phyloP scores from a whole-genome alignment of 2,113 vertebrate genomes.

The Megaceryle torquata region DNA sequence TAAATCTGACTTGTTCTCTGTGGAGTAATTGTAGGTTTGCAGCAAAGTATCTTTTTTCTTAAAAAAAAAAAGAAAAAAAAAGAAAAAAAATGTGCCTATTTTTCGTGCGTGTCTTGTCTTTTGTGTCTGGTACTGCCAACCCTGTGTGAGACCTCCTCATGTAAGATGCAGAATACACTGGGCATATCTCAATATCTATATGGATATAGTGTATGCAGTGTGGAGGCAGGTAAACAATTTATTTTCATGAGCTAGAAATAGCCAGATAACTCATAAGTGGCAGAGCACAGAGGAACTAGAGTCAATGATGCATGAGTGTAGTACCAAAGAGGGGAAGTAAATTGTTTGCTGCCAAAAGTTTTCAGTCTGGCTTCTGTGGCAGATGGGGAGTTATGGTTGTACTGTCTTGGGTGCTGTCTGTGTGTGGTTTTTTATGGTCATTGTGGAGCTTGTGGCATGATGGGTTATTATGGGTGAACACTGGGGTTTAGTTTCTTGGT shows the following conservation, averaged over 20 bases:
- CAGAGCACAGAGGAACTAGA: background rate
- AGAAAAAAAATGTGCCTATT: background rate
- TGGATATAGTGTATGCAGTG: background rate
- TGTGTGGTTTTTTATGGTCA: background rate
- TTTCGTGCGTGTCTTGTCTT: background rate
- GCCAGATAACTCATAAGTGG: background rate
- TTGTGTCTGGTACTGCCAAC: background rate
- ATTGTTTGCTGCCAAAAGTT: background rate
- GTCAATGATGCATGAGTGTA: background rate
- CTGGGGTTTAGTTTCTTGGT: background rate
- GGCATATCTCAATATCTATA: accelerated
- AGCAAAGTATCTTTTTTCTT: background rate
- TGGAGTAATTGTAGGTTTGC: background rate
- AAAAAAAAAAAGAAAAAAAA: too few relatives aligned
- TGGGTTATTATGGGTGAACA: background rate
- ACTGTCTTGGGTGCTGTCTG: background rate
- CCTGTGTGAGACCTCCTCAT: background rate
- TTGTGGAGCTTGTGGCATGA: background rate
- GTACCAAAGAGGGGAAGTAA: background rate
- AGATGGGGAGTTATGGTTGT: background rate
- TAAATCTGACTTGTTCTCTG: background rate
- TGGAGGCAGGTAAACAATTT: background rate
- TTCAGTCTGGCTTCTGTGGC: background rate
- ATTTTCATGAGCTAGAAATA: background rate
- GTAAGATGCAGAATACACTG: background rate